Evolutionary conservation across 1,140 invertebrate species (phyloP).

Genomic region (Macrocentrus cingulum): DNA sequence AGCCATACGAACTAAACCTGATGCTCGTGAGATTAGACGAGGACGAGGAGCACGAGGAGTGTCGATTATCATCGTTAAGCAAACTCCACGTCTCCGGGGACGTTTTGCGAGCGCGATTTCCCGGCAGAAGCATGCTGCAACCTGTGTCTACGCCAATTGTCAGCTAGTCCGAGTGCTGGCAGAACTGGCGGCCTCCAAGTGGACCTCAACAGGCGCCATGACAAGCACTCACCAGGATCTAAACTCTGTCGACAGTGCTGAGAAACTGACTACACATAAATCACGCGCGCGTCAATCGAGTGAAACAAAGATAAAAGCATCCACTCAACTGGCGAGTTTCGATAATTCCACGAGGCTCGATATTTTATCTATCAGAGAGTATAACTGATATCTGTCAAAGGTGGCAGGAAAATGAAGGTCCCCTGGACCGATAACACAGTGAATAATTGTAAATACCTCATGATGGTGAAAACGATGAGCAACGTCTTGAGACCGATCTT

Average conservation of each 20-base stretch:
- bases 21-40: conserved; percentile 20
- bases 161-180: neutral
- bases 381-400: conserved; percentile 2
- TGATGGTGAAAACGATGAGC: conserved; percentile 42
- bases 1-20: conserved; percentile 43
- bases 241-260: neutral
- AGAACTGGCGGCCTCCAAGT: neutral
- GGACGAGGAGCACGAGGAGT: conserved; percentile 15
- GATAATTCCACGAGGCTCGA: no score
- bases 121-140: no score
- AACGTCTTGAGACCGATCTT: conserved; percentile 44
- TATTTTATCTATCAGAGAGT: conserved; percentile 4
- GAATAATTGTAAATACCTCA: conserved; percentile 41
- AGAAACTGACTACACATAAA: no score
- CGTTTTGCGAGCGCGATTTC: conserved; percentile 17
- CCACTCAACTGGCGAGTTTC: neutral
- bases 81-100: conserved; percentile 18
- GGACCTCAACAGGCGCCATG: neutral
- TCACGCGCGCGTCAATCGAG: no score
- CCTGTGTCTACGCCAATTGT: no score
- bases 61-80: conserved; percentile 8
- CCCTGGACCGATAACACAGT: neutral
- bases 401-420: neutral
- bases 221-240: neutral
- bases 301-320: conserved; percentile 7